A percentile compares a stretch with the other conserved stretches of the same genome.
These are phyloP conservation scores for Phalanger gymnotis DNA, from an alignment of 2,797 vertebrate species.

Conservation along the genomic window DNA sequence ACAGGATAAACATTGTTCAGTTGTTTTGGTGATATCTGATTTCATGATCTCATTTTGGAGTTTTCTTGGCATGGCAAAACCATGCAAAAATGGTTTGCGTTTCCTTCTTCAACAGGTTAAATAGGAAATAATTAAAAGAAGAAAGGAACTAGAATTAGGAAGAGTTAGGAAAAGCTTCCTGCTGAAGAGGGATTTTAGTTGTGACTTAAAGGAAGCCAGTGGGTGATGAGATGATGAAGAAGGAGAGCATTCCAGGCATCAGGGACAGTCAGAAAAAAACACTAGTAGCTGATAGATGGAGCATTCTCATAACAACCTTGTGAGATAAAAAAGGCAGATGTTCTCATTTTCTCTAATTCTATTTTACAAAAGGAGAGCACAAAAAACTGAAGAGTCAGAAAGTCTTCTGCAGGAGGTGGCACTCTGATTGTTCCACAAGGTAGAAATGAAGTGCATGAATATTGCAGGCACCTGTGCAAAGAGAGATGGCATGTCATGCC, in stretches of 20 bases:
- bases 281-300: not conserved
- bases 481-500: no score
- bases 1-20: no score
- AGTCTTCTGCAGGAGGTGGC: not conserved
- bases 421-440: not conserved
- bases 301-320: not conserved
- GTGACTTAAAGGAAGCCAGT: not conserved
- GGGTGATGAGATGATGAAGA: no score
- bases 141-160: not conserved
- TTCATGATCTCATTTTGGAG: no score
- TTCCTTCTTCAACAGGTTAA: not conserved
- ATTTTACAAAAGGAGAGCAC: not conserved
- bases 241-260: no score
- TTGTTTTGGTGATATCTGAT: no score
- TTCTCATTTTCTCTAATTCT: not conserved
- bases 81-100: not conserved
- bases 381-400: not conserved
- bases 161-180: not conserved
- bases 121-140: not conserved
- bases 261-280: not conserved
- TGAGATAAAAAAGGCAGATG: not conserved
- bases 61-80: no score
- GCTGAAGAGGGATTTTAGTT: not conserved
- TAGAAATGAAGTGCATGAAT: not conserved
- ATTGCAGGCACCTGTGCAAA: no score